phyloP scores from a whole-genome alignment of 1,140 invertebrate species.

The Colletes latitarsis region DNA sequence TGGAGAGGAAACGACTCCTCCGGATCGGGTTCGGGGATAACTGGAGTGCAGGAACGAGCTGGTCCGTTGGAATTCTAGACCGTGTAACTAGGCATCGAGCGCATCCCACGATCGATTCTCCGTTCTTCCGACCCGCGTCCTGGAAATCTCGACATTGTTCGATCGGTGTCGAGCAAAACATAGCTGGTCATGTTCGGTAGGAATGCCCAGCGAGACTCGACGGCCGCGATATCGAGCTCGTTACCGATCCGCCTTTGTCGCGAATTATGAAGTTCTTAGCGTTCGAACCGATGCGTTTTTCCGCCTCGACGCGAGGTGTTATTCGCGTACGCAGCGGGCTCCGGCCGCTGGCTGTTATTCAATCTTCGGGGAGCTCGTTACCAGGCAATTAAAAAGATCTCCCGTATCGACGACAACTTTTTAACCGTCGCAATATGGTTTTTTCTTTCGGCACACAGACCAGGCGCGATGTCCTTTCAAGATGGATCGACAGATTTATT shows the following conservation, averaged over 20 bases:
- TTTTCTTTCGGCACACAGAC: background rate
- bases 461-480: conserved; percentile 15
- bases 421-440: background rate
- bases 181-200: background rate
- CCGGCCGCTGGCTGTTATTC: conserved; percentile 17
- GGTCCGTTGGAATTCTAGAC: conserved; percentile 12
- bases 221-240: conserved; percentile 1
- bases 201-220: conserved; percentile 26
- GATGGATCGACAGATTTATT: background rate
- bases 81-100: background rate
- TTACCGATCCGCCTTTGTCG: conserved; percentile 9
- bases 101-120: conserved; percentile 4
- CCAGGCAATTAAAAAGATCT: conserved; percentile 26
- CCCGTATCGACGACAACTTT: conserved; percentile 27
- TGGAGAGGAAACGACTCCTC: no score
- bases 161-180: conserved; percentile 13
- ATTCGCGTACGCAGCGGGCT: conserved; percentile 7
- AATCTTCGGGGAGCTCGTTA: conserved; percentile 39
- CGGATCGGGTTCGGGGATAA: background rate
- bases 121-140: background rate
- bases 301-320: conserved; percentile 26
- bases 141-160: conserved; percentile 31
- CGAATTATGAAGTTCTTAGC: conserved; percentile 40
- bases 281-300: conserved; percentile 2
- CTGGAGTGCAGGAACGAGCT: no score